phyloP scores from a whole-genome alignment of 1,140 invertebrate species.

The Penaeus indicus region DNA sequence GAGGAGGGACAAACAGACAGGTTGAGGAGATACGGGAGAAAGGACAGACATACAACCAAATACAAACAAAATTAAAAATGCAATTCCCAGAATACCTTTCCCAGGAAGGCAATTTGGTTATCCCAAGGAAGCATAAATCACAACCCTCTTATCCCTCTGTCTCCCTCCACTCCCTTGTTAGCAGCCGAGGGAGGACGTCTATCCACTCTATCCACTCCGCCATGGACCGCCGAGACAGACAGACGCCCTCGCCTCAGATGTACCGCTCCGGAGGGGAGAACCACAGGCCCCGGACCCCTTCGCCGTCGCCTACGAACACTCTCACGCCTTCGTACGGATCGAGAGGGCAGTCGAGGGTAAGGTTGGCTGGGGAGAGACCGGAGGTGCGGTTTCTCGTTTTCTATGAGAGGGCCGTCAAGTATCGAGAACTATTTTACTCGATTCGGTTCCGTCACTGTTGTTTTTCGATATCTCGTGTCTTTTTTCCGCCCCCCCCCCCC shows the following conservation, averaged over 20 bases:
- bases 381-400: neutral
- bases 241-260: conserved; percentile 62
- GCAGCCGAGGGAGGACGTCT: conserved; percentile 53
- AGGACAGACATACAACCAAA: too few relatives aligned
- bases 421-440: neutral
- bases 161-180: neutral
- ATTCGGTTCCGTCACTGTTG: too few relatives aligned
- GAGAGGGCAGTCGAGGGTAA: conserved; percentile 40
- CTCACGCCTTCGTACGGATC: conserved; percentile 37
- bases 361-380: too few relatives aligned
- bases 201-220: conserved; percentile 64
- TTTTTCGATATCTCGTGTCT: too few relatives aligned
- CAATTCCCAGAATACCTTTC: too few relatives aligned
- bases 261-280: neutral
- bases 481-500: too few relatives aligned
- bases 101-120: neutral
- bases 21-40: too few relatives aligned
- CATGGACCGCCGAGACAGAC: conserved; percentile 54
- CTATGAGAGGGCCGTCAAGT: neutral
- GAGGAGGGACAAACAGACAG: too few relatives aligned
- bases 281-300: conserved; percentile 1
- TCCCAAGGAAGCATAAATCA: neutral
- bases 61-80: too few relatives aligned
- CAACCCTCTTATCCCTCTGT: neutral
- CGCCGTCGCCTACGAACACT: conserved; percentile 33